These are phyloP conservation scores for Tachystola acroxantha DNA, from an alignment of 2,888 invertebrate genomes.

Conservation along the genomic window DNA sequence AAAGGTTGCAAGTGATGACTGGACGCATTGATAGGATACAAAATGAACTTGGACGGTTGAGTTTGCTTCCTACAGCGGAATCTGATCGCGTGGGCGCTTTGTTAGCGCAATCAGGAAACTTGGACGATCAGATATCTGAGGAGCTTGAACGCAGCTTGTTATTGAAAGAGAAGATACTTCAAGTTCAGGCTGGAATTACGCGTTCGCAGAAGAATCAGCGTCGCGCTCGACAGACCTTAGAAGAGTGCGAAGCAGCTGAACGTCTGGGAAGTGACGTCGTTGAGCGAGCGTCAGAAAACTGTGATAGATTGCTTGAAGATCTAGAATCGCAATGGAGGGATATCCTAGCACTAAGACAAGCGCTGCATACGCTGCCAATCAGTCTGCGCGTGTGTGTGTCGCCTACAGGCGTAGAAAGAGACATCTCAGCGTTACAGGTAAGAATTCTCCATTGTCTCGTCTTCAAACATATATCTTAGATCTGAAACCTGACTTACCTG, in stretches of 20 bases:
- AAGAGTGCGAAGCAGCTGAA: slow-evolving; percentile 86
- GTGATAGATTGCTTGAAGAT: slow-evolving; percentile 84
- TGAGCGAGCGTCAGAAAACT: slow-evolving; percentile 85
- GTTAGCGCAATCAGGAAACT: slow-evolving; percentile 82
- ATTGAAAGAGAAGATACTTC: slow-evolving; percentile 85
- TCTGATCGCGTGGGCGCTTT: slow-evolving; percentile 87
- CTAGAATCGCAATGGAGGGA: slow-evolving; percentile 87
- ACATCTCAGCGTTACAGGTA: slow-evolving; percentile 81
- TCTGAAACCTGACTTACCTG: too few relatives aligned
- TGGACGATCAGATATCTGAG: slow-evolving; percentile 85
- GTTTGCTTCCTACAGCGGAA: slow-evolving; percentile 84
- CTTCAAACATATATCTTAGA: too few relatives aligned
- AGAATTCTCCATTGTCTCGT: slow-evolving; percentile 14
- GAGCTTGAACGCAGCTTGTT: slow-evolving; percentile 86
- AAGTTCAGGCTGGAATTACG: slow-evolving; percentile 84
- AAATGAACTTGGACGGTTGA: slow-evolving; percentile 87
- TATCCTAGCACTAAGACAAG: slow-evolving; percentile 84
- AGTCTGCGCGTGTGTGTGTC: slow-evolving; percentile 87
- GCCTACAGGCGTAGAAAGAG: slow-evolving; percentile 85
- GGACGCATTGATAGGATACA: slow-evolving; percentile 87
- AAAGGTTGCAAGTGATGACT: slow-evolving; percentile 87
- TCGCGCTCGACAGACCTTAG: slow-evolving; percentile 80
- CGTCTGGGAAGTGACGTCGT: slow-evolving; percentile 87
- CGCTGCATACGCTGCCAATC: slow-evolving; percentile 87
- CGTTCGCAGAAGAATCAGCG: slow-evolving; percentile 83